A percentile compares a stretch with the other conserved stretches of the same genome.
Conservation (phyloP, 2,797 vertebrate species). For the Cyclura pinguis region DNA sequence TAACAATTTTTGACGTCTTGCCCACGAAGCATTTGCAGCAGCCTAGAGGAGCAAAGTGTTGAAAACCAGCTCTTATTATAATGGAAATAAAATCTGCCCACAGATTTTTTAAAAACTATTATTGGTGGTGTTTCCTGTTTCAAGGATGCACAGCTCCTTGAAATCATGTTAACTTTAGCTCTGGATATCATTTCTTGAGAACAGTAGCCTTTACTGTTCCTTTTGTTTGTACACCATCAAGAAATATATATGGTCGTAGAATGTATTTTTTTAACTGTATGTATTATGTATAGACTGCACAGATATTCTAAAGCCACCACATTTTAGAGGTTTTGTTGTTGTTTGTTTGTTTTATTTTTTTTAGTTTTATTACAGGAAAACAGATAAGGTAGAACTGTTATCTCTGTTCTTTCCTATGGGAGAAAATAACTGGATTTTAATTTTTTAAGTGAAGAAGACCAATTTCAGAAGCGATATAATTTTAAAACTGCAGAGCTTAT, state of each 20-base stretch:
- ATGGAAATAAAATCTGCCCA: constrained; percentile 50
- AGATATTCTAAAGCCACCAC: background rate
- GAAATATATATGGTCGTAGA: background rate
- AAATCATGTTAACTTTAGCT: constrained; percentile 16
- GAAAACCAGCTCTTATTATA: constrained; percentile 57
- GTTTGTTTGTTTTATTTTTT: no score
- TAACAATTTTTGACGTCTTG: constrained; percentile 53
- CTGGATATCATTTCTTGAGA: constrained; percentile 40
- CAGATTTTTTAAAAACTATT: constrained; percentile 37
- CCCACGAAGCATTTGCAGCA: constrained; percentile 56
- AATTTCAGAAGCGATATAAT: constrained; percentile 34
- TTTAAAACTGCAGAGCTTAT: constrained; percentile 15
- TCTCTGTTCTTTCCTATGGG: constrained; percentile 41
- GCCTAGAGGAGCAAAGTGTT: constrained; percentile 54
- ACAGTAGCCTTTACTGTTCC: background rate
- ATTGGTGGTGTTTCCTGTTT: constrained; percentile 21
- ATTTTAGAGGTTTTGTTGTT: background rate
- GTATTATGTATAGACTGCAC: background rate
- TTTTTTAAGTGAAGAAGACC: constrained; percentile 22
- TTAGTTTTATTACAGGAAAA: constrained; percentile 1
- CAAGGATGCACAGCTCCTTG: constrained; percentile 31
- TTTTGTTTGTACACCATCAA: constrained; percentile 40
- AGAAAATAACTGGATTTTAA: constrained; percentile 38
- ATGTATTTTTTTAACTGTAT: constrained; percentile 11
- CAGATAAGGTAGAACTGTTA: background rate